Conservation (phyloP, 2,888 invertebrate genomes). For the Leucophenga maculata region DNA sequence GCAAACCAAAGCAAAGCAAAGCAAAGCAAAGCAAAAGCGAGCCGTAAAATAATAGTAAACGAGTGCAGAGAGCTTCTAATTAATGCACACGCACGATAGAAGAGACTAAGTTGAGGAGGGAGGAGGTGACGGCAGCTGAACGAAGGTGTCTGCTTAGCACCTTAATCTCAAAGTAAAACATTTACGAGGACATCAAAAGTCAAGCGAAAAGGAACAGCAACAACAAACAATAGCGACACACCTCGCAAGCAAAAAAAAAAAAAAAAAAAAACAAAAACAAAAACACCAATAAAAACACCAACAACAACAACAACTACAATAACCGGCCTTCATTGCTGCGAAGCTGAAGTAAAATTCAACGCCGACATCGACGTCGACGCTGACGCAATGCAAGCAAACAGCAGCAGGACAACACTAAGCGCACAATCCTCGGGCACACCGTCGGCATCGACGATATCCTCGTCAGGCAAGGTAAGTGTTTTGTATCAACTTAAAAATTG, state of each 20-base stretch:
- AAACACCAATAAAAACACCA: conserved; percentile 26
- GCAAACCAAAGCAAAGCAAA: no score
- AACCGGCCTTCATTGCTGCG: conserved; percentile 30
- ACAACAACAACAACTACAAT: conserved; percentile 12
- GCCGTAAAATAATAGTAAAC: no score
- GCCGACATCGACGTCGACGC: conserved; percentile 9
- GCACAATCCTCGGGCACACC: conserved; percentile 71
- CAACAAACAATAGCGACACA: conserved; percentile 1
- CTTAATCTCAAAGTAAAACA: background rate
- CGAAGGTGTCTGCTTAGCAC: background rate
- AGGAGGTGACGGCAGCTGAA: background rate
- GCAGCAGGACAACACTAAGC: conserved; percentile 64
- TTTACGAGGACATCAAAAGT: background rate
- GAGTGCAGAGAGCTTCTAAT: background rate
- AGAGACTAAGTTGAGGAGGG: background rate
- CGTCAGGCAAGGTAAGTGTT: conserved; percentile 67
- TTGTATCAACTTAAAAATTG: background rate
- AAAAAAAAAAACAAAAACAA: conserved; percentile 13
- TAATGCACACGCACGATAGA: background rate
- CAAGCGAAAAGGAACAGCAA: background rate
- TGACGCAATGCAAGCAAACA: conserved; percentile 67
- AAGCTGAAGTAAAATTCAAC: background rate
- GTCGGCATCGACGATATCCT: conserved; percentile 68
- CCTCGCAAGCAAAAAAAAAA: conserved; percentile 12
- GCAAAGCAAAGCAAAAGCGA: no score